Conservation (phyloP, 1,140 invertebrate species). For the Scaptomyza pallida region DNA sequence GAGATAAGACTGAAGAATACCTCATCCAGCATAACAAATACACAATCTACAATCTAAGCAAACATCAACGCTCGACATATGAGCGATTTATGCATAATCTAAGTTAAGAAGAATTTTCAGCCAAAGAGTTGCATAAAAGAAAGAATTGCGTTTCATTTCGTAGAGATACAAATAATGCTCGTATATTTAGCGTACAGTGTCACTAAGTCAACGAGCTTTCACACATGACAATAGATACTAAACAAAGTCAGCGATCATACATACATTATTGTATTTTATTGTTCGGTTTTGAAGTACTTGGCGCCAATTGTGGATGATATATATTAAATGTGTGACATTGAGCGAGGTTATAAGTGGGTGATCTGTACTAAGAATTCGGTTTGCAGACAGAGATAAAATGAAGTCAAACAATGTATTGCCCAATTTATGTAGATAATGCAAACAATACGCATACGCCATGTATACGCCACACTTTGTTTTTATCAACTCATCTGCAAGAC, state of each 20-base stretch:
- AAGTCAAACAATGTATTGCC: slow-evolving; percentile 8
- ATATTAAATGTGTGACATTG: slow-evolving; percentile 57
- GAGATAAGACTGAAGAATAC: slow-evolving; percentile 9
- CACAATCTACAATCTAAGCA: not conserved
- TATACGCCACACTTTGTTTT: slow-evolving; percentile 33
- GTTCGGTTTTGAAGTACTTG: slow-evolving; percentile 5
- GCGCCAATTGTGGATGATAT: slow-evolving; percentile 4
- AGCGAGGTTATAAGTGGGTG: slow-evolving; percentile 23
- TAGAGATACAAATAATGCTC: not conserved
- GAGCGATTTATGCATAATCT: slow-evolving; percentile 13
- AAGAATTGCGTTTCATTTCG: not conserved
- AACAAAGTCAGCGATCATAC: not conserved
- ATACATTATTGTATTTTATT: slow-evolving; percentile 21
- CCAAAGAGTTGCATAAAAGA: not conserved
- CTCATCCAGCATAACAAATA: slow-evolving; percentile 4
- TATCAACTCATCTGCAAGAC: slow-evolving; percentile 68
- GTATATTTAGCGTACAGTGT: not conserved
- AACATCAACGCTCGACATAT: not conserved
- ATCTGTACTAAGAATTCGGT: not conserved
- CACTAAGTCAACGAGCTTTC: slow-evolving; percentile 2
- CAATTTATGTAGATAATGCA: slow-evolving; percentile 29
- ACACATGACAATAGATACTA: slow-evolving; percentile 21
- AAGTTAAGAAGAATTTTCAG: not conserved
- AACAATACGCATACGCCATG: slow-evolving; percentile 71
- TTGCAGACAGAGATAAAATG: slow-evolving; percentile 42